These are phyloP conservation scores for Carterocephalus palaemon DNA, from an alignment of 2,888 invertebrate genomes.

Conservation along the genomic window DNA sequence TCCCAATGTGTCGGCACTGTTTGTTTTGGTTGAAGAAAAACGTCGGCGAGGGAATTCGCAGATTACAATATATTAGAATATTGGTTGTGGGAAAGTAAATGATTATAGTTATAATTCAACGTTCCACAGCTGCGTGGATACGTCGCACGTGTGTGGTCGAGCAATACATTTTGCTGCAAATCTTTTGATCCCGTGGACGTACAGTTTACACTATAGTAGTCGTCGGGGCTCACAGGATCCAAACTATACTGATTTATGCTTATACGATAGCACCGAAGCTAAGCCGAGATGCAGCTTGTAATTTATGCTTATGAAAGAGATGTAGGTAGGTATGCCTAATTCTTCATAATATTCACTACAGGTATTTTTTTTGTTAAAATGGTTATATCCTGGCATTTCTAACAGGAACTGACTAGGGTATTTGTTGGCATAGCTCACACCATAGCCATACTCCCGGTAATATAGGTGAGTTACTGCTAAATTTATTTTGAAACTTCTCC, in stretches of 20 bases:
- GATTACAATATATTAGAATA: constrained; percentile 45
- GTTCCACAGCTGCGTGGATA: constrained; percentile 35
- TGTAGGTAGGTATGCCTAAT: constrained; percentile 9
- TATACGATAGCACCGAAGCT: constrained; percentile 32
- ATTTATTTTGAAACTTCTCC: no score
- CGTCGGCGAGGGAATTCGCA: constrained; percentile 34
- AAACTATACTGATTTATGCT: constrained; percentile 39
- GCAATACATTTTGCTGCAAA: constrained; percentile 41
- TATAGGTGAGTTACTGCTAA: no score
- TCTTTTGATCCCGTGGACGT: constrained; percentile 47
- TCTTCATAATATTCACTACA: constrained; percentile 19
- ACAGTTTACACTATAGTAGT: constrained; percentile 33
- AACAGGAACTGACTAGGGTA: no score
- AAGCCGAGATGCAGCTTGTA: constrained; percentile 18
- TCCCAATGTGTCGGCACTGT: constrained; percentile 29
- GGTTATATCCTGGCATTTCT: no score
- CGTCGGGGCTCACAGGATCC: constrained; percentile 22
- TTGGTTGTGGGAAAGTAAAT: constrained; percentile 46
- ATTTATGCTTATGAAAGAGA: constrained; percentile 12
- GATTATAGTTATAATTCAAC: constrained; percentile 46
- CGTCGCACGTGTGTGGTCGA: constrained; percentile 41
- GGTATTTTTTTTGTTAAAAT: constrained; percentile 25
- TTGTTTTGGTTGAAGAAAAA: constrained; percentile 30
- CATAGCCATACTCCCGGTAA: no score
- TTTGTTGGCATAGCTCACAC: no score